Evolutionary conservation across 1,140 invertebrate species (phyloP).

Genomic region (Drosophila prosaltans): DNA sequence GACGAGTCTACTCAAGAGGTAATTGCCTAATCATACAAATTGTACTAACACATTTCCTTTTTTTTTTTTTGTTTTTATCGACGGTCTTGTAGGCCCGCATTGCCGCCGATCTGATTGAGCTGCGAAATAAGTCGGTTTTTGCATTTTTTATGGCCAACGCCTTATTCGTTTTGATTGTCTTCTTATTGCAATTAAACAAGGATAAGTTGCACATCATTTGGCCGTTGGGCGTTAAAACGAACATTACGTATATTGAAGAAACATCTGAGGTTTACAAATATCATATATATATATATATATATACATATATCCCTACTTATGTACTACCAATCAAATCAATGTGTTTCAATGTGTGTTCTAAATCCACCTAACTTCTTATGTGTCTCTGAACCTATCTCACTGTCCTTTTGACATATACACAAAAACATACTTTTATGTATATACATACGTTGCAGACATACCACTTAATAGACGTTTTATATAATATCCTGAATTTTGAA

Average conservation of each 20-base stretch:
- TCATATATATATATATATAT: slow-evolving; percentile 13
- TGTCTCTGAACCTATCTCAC: slow-evolving; percentile 27
- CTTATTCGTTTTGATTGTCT: slow-evolving; percentile 98
- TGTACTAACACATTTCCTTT: slow-evolving; percentile 69
- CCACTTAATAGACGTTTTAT: slow-evolving; percentile 46
- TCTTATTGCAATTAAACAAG: slow-evolving; percentile 99
- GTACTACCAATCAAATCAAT: slow-evolving; percentile 45
- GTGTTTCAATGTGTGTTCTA: slow-evolving; percentile 39
- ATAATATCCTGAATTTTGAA: slow-evolving; percentile 49
- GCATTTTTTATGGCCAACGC: slow-evolving; percentile 99
- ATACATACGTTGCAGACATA: slow-evolving; percentile 52
- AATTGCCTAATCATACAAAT: slow-evolving; percentile 83
- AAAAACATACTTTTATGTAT: slow-evolving; percentile 42
- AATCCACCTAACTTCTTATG: slow-evolving; percentile 56
- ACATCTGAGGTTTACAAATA: slow-evolving; percentile 89
- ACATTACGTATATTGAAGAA: slow-evolving; percentile 96
- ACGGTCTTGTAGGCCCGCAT: slow-evolving; percentile 89
- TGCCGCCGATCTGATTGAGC: slow-evolving; percentile 93
- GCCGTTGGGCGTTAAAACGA: slow-evolving; percentile 96
- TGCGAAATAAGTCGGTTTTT: slow-evolving; percentile 98
- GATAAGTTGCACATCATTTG: slow-evolving; percentile 97
- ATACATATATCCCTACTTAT: slow-evolving; percentile 29
- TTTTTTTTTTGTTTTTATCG: slow-evolving; percentile 53
- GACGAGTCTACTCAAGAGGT: slow-evolving; percentile 94
- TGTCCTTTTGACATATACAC: slow-evolving; percentile 7